Base-by-base conservation (phyloP, 2,113 vertebrate genomes). In the Sceloporus undulatus region DNA sequence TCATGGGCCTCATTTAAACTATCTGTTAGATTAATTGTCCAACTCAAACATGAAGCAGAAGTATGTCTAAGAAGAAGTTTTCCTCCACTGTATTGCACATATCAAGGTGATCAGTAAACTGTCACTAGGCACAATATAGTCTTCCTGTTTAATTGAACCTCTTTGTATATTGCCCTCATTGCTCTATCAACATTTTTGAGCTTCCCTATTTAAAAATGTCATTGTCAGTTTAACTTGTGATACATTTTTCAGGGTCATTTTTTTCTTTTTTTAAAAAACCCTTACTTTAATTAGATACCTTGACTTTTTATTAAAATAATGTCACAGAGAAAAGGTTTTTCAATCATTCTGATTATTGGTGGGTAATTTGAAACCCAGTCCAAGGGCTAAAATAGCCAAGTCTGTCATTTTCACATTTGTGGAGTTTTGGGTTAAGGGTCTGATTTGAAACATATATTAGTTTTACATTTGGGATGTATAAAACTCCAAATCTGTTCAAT, bases 131-230 rank as follows among this genome's bases (percentile, higher is more conserved):
- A 27, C 70, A 79, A 79, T 70, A 68, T 10, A 52, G 65, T 78
- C 56, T 68, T 38, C 29, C 65, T 80, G 65, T 42, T 8, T 71
- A 71, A 9, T 27, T 73, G n/a, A 19, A 48, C 27, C 19, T 56
- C 14, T 29, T 54, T 79, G 79, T 71, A 70, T 70, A 80, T 87
- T 23, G 62, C 56, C 25, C 70, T 82, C 70, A 87, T 74, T 27
- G 21, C 68, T 87, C 82, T 68, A 82, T 81, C 86, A 65, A 74
- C 25, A 65, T 82, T 82, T 29, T 82, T 42, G 77, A 80, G 27
- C 73, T 23, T 82, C 52, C 29, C 68, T 48, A 79, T 38, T 48
- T 42, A 74, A 81, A 62, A 23, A 65, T n/a, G 34, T 7, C 86
- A 80, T 62, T 42, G n/a, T 42, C 68, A 87, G 23, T 87, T 81